A percentile compares a stretch with the other conserved stretches of the same genome.
Evolutionary conservation across 2,113 vertebrate genomes (phyloP).

Genomic region (Cyprinodon variegatus): DNA sequence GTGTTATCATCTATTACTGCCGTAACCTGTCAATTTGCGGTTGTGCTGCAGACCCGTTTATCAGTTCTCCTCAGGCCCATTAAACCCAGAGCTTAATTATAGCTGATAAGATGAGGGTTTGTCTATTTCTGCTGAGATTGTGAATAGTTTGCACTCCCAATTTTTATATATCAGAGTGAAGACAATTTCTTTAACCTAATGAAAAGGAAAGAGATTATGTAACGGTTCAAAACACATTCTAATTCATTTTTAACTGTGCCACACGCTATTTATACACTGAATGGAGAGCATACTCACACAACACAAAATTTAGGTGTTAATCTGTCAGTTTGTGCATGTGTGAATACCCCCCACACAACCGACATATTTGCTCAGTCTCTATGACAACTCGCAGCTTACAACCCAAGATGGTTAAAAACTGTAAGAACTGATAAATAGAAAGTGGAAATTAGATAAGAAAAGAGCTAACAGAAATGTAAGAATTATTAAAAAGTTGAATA

Average conservation of each 20-base stretch:
- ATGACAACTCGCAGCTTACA: conserved; percentile 67
- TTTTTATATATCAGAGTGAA: conserved; percentile 25
- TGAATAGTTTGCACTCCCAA: conserved; percentile 40
- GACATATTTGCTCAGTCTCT: conserved; percentile 56
- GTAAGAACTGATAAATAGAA: background rate
- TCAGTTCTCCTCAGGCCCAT: conserved; percentile 68
- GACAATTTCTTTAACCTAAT: conserved; percentile 41
- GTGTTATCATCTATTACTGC: conserved; percentile 75
- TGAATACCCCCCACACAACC: conserved; percentile 33
- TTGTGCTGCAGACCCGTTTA: conserved; percentile 68
- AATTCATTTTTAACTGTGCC: conserved; percentile 11
- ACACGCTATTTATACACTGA: conserved; percentile 45
- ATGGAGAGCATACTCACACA: conserved; percentile 33
- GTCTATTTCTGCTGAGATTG: conserved; percentile 63
- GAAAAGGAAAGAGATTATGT: conserved; percentile 18
- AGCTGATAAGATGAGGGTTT: conserved; percentile 62
- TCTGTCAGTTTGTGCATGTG: conserved; percentile 41
- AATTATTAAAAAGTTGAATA: background rate
- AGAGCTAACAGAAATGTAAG: background rate
- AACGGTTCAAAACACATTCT: conserved; percentile 10
- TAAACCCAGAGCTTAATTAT: conserved; percentile 67
- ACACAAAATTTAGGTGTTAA: conserved; percentile 44
- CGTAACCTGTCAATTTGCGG: conserved; percentile 76
- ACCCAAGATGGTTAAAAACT: conserved; percentile 40
- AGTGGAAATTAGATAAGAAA: background rate